Evolutionary conservation across 2,797 vertebrate genomes (phyloP), one percentile per base, ranked within the genome.

Genomic region (Streptopelia turtur): DNA sequence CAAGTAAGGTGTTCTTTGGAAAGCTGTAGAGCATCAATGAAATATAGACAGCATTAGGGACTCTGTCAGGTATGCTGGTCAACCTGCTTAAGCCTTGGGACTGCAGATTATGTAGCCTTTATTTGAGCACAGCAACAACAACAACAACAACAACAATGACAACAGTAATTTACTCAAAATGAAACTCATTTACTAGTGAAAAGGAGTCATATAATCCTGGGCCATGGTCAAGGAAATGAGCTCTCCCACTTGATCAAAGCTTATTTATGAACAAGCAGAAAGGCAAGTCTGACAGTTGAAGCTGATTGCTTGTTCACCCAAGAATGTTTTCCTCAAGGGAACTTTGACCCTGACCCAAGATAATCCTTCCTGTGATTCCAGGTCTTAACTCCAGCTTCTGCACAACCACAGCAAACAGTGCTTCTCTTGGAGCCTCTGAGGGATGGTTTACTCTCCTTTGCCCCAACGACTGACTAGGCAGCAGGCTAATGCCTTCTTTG

Each of bases 31-130:
- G 2, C 49, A 31, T 81, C 9, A 55, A 4, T 23, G 59, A 71
- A 60, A 76, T 49, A 56, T 9, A 76, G n/a, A 22, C 57, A 94
- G 20, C 20, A 10, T 41, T 61, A 70, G n/a, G 30, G 24, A 49
- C 31, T 75, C 31, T 69, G 37, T 43, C 24, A 70, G 63, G 27
- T 47, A 24, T 24, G 16, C 17, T 87, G 2, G 1, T 71, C 53
- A 61, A 28, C 24, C 52, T 65, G 9, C 63, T 23, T 75, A 30
- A 83, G 10, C 61, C 35, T 70, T 13, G n/a, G 55, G 45, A 64
- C 31, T 60, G n/a, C 45, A 87, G 52, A 41, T 70, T 57, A 59
- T 0, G 1, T 33, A n/a, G 22, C 11, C 43, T 0, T 0, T 47
- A n/a, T 80, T 33, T 87, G n/a, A 66, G 50, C 21, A 75, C 14